Conservation (phyloP, 2,888 invertebrate species). For the Amaurobius ferox region DNA sequence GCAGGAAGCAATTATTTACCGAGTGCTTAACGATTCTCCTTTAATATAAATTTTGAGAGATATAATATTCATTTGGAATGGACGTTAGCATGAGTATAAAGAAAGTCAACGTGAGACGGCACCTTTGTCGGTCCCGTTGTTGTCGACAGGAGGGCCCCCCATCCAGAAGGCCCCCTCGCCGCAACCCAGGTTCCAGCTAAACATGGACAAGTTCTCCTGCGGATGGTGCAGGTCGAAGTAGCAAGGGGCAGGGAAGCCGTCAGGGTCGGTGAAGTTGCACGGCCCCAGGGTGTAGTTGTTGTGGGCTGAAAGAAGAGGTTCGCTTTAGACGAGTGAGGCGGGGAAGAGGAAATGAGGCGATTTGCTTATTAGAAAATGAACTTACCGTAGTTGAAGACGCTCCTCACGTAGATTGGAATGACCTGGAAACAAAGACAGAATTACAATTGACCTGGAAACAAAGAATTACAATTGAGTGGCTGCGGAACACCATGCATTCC, state of each 20-base stretch:
- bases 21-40: too few species aligned
- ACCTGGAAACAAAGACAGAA: conserved; percentile 22
- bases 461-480: too few species aligned
- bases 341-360: background rate
- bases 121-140: conserved; percentile 60
- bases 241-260: conserved; percentile 50
- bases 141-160: conserved; percentile 67
- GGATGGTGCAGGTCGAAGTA: conserved; percentile 57
- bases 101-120: too few species aligned
- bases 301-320: conserved; percentile 27
- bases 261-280: conserved; percentile 51
- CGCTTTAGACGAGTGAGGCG: too few species aligned
- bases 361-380: background rate
- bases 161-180: conserved; percentile 65
- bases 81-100: too few species aligned
- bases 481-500: too few species aligned
- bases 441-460: too few species aligned
- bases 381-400: conserved; percentile 59
- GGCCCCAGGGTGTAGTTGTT: conserved; percentile 55
- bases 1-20: too few species aligned
- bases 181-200: conserved; percentile 54
- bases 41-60: too few species aligned
- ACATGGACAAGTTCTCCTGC: conserved; percentile 42
- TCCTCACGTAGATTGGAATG: conserved; percentile 34
- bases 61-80: too few species aligned